Evolutionary conservation across 2,797 vertebrate genomes (phyloP), one percentile per base, ranked within the genome.

Genomic region (Setipinna tenuifilis): DNA sequence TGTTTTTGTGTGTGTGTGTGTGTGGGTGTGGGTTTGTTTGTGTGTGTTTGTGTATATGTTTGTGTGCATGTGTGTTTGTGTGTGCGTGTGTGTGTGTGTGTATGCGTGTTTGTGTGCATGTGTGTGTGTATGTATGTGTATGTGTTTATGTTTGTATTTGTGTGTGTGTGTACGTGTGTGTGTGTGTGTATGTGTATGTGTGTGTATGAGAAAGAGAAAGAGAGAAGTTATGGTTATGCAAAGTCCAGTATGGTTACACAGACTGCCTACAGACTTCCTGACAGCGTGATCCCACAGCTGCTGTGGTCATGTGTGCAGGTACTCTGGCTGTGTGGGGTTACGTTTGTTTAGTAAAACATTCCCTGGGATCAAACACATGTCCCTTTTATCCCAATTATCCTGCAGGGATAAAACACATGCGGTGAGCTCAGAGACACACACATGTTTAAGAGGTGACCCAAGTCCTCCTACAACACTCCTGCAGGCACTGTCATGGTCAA

Each of bases 1-100:
- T 31, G 6, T 14, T 9, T 19, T 0, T n/a, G 59, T 23, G 59
- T 62, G 59, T 62, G 59, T 48, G 46, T 48, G 46, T 48, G 46
- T 48, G 46, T 48, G 62, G 2, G 23, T 65, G 62, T 65, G 62
- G 12, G 62, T 25, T 1, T 25, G 62, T 11, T 21, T 28, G n/a
- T 65, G 62, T 12, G 59, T 17, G 57, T 0, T 3, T 1, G 57
- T 0, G 57, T 17, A 19, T 58, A 2, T 10, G 57, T 1, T 14
- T 57, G 54, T 57, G 54, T 57, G 54, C 17, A 16, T 61, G 59
- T 61, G 59, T 61, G 59, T 61, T 10, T 61, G 59, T n/a, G 59
- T 21, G 59, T 61, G 59, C 19, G 59, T 61, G 59, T 97, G 97
- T 99, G n/a, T 11, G 65, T 71, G 65, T 71, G 65, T 71, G 25